A percentile compares a stretch with the other conserved stretches of the same genome.
These are phyloP conservation scores for Ganaspis sp. DNA, from an alignment of 1,140 invertebrate genomes.

Conservation along the genomic window DNA sequence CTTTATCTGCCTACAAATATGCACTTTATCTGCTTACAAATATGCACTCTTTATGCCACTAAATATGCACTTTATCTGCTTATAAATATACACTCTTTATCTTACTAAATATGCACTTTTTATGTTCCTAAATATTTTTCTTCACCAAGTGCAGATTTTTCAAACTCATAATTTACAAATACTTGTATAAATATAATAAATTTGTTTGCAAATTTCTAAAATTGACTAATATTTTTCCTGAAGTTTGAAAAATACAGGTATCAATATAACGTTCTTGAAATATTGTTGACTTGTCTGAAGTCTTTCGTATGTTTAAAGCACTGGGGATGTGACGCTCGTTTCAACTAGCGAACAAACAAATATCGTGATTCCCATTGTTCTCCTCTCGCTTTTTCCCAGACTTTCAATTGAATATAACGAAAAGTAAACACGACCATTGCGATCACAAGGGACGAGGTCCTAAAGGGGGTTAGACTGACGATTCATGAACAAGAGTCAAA, in stretches of 20 bases:
- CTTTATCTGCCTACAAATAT: too few relatives aligned
- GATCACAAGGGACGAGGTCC: conserved; percentile 62
- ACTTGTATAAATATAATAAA: too few relatives aligned
- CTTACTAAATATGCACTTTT: too few relatives aligned
- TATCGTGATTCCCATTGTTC: conserved; percentile 76
- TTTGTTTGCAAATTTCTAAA: too few relatives aligned
- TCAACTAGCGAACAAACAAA: conserved; percentile 71
- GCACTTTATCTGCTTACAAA: too few relatives aligned
- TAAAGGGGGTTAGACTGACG: conserved; percentile 35
- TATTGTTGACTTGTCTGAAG: neutral
- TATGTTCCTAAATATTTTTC: too few relatives aligned
- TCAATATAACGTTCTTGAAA: neutral
- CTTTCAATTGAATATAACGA: conserved; percentile 75
- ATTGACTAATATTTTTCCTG: neutral
- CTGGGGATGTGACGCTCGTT: conserved; percentile 61
- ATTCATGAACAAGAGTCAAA: conserved; percentile 16
- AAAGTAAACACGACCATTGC: conserved; percentile 72
- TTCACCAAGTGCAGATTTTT: too few relatives aligned
- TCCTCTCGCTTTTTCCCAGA: conserved; percentile 66
- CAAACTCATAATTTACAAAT: too few relatives aligned
- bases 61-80: too few relatives aligned
- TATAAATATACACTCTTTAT: too few relatives aligned
- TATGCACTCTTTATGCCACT: too few relatives aligned
- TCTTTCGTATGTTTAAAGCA: neutral
- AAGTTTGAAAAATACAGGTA: neutral